Base-by-base conservation (phyloP, 2,888 invertebrate genomes). In the Lasioglossum calceatum region DNA sequence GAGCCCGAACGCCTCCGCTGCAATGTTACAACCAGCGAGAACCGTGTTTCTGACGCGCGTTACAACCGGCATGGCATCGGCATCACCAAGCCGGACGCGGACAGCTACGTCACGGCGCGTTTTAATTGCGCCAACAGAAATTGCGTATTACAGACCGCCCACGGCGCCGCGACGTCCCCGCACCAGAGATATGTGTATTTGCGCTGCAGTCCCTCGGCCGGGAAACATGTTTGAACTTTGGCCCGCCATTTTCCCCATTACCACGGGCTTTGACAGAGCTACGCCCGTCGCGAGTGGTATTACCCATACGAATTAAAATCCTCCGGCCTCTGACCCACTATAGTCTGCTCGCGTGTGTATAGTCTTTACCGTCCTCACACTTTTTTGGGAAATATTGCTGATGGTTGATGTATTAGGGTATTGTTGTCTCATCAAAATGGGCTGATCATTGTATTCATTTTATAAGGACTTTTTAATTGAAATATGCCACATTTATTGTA, bases 111-210 rank as follows among this genome's bases (percentile, higher is more conserved):
- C 88, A 81, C 90, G 88, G 87, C 87, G 86, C 88, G 89, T 93
- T 93, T 93, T 93, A 93, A 93, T 92, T 91, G 91, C 91, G 86
- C 74, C 89, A 89, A 90, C 92, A 92, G 91, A 90, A 93, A 91
- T 92, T 90, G 92, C 92, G 90, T 92, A 90, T 92, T 90, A 90
- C 91, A 87, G 81, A 16, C 36, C 23, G 44, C 42, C 14, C 16
- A 7, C 44, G 16, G 19, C 64, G 8, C 16, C 16, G 27, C 50
- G 50, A 0, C 7, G 32, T 14, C 54, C 64, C 8, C 12, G n/a
- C 4, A 58, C n/a, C n/a, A 58, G 58, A 58, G n/a, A 58, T 58
- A 58, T 58, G 58, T 58, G 4, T 58, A 58, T 58, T 58, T 58
- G n/a, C 58, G 58, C n/a, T 58, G n/a, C 58, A 58, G n/a, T 58